Conservation (phyloP, 2,113 vertebrate genomes). For the Brachirus orientalis region DNA sequence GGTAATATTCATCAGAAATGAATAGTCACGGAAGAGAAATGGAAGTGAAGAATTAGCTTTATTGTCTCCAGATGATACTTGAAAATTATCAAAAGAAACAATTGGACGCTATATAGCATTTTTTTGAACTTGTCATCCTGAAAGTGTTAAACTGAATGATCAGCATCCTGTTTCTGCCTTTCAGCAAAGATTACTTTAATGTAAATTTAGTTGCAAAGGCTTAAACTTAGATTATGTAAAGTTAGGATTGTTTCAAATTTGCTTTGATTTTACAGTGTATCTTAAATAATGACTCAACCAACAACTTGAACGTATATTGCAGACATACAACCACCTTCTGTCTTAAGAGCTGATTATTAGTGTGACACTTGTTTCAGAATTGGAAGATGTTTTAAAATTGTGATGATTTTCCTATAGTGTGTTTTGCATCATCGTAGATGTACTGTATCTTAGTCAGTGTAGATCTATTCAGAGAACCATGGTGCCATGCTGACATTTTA, state of each 20-base stretch:
- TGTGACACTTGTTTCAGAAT: background rate
- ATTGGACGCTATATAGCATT: slow-evolving; percentile 12
- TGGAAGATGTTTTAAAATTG: slow-evolving; percentile 2
- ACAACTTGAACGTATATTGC: background rate
- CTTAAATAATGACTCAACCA: slow-evolving; percentile 5
- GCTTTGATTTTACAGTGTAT: background rate
- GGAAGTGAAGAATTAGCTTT: slow-evolving; percentile 22
- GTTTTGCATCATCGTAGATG: slow-evolving; percentile 12
- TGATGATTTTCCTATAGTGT: slow-evolving; percentile 15
- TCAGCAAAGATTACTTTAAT: no score
- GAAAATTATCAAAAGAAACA: slow-evolving; percentile 68
- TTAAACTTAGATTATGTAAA: background rate
- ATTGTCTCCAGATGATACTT: slow-evolving; percentile 62
- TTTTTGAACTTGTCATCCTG: slow-evolving; percentile 35
- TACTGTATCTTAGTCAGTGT: slow-evolving; percentile 4
- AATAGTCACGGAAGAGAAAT: slow-evolving; percentile 21
- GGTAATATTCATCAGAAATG: background rate
- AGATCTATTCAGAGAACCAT: slow-evolving; percentile 15
- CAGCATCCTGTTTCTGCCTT: slow-evolving; percentile 42
- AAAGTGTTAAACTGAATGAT: slow-evolving; percentile 24
- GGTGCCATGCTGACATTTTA: slow-evolving; percentile 29
- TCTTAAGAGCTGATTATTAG: background rate
- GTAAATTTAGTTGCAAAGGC: background rate
- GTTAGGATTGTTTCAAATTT: background rate
- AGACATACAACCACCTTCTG: background rate